phyloP scores from a whole-genome alignment of 2,888 invertebrate species.

The Eubasilissa splendida region DNA sequence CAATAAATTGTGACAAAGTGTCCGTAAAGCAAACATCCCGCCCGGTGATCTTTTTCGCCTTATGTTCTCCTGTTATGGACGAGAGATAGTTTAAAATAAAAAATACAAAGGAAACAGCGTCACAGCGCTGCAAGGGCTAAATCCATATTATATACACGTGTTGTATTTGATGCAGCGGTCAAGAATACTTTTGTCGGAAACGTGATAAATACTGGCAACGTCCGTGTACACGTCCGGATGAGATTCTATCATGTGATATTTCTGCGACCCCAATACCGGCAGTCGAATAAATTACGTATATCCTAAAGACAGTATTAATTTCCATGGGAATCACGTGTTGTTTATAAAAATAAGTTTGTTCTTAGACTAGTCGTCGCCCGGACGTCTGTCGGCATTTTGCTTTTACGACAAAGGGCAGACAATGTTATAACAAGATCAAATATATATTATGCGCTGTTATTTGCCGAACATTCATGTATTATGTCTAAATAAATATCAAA shows the following conservation, averaged over 20 bases:
- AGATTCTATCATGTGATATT: slow-evolving; percentile 4
- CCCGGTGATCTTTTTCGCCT: slow-evolving; percentile 59
- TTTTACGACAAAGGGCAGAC: slow-evolving; percentile 2
- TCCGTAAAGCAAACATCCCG: slow-evolving; percentile 71
- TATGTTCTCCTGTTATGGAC: slow-evolving; percentile 24
- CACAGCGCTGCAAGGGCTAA: not conserved
- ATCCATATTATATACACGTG: not conserved
- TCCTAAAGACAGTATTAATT: not conserved
- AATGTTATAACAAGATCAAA: too few species aligned
- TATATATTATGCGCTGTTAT: too few species aligned
- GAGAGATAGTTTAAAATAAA: not conserved
- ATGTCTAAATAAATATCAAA: too few species aligned
- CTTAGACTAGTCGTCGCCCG: not conserved
- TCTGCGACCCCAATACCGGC: slow-evolving; percentile 12
- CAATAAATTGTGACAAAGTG: slow-evolving; percentile 75
- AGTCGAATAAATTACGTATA: not conserved
- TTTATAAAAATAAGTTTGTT: slow-evolving; percentile 2
- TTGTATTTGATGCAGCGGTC: not conserved
- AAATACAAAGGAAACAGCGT: not conserved
- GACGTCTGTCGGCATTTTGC: slow-evolving; percentile 16
- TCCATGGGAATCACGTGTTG: slow-evolving; percentile 18
- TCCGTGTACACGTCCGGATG: not conserved
- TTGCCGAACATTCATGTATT: too few species aligned
- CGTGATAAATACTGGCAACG: not conserved
- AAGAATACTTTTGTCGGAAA: not conserved